Conservation (phyloP, 2,113 vertebrate species). For the Asarcornis scutulata region DNA sequence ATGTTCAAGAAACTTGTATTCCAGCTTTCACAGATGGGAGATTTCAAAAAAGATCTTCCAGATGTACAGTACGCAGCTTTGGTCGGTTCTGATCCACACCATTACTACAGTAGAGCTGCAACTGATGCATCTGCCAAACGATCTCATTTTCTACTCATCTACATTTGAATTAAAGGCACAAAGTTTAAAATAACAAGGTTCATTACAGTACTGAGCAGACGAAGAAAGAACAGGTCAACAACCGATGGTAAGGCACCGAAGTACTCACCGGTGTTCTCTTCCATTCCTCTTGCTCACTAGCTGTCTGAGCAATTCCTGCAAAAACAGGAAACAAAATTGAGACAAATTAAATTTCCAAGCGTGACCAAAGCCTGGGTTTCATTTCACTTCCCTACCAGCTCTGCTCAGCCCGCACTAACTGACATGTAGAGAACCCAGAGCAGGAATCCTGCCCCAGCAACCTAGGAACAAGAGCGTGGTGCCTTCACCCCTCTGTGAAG, state of each 20-base stretch:
- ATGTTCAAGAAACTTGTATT: neutral
- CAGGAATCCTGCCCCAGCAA: neutral
- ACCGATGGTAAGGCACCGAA: rapidly evolving
- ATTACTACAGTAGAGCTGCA: neutral
- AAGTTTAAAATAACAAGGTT: neutral
- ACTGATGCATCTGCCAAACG: neutral
- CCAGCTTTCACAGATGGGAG: neutral
- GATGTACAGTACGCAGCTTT: neutral
- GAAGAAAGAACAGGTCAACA: neutral
- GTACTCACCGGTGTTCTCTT: slow-evolving; percentile 61
- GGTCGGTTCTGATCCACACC: neutral
- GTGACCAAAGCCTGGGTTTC: neutral
- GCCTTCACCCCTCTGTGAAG: neutral
- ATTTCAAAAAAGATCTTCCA: neutral
- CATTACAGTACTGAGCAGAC: neutral
- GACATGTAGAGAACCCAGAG: neutral
- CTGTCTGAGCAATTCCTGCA: slow-evolving; percentile 5
- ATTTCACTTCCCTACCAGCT: neutral
- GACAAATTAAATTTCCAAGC: neutral
- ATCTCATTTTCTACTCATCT: neutral
- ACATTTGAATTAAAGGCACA: neutral
- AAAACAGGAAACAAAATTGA: neutral
- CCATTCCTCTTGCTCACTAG: slow-evolving; percentile 20
- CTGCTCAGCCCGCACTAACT: neutral
- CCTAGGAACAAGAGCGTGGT: rapidly evolving